phyloP scores from a whole-genome alignment of 2,888 invertebrate genomes.

The Panzeria rudis region DNA sequence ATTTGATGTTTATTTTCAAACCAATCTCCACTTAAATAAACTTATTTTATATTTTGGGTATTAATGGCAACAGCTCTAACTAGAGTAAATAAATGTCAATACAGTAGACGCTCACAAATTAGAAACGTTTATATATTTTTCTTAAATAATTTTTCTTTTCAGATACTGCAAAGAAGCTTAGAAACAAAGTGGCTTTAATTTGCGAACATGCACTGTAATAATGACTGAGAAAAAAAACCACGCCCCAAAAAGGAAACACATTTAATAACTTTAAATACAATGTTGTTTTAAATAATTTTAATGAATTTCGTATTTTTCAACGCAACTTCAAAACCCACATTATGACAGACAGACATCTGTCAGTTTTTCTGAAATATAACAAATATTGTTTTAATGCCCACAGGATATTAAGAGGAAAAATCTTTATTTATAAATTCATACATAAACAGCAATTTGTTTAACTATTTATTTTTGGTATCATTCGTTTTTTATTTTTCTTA shows the following conservation, averaged over 20 bases:
- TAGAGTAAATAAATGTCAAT: background rate
- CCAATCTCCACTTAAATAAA: background rate
- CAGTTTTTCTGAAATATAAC: slow-evolving; percentile 54
- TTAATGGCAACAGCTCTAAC: background rate
- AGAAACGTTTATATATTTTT: background rate
- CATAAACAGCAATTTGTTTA: slow-evolving; percentile 53
- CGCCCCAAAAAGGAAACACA: background rate
- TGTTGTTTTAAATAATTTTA: background rate
- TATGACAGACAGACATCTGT: slow-evolving; percentile 69
- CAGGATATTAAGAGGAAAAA: slow-evolving; percentile 55
- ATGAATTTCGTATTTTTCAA: background rate
- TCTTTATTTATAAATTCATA: background rate
- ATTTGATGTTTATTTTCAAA: background rate
- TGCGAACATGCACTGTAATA: background rate
- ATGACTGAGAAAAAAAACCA: background rate
- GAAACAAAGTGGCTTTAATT: background rate
- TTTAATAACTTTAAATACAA: background rate
- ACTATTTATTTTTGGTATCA: slow-evolving; percentile 24
- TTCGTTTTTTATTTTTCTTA: background rate
- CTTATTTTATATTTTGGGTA: background rate
- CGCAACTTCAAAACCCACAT: slow-evolving; percentile 54
- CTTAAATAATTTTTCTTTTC: no score
- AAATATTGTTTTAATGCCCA: slow-evolving; percentile 55
- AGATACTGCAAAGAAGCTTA: no score
- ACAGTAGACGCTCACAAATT: background rate